Conservation (phyloP, 2,113 vertebrate genomes). For the mouse (Mus musculus) region DNA sequence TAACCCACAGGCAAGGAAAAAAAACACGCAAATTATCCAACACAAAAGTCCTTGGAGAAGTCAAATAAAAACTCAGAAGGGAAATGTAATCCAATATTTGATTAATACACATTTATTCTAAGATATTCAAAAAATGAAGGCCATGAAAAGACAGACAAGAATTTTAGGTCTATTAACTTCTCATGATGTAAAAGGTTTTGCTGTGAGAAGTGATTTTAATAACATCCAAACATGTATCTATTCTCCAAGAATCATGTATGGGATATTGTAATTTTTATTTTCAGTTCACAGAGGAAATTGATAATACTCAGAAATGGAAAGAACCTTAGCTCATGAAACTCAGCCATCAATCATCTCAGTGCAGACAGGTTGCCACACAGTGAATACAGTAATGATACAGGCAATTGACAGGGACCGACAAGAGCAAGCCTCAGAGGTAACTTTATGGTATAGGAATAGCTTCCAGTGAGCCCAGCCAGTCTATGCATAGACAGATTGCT, state of each 20-base stretch:
- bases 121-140: conserved; percentile 38
- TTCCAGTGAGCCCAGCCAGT: background rate
- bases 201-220: conserved; percentile 9
- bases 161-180: conserved; percentile 61
- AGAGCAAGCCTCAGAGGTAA: background rate
- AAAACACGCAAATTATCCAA: conserved; percentile 21
- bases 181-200: conserved; percentile 49
- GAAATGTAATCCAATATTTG: conserved; percentile 48
- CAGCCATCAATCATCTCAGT: background rate
- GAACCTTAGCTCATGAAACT: conserved; percentile 17
- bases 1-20: background rate
- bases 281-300: conserved; percentile 53
- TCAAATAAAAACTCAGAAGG: conserved; percentile 46
- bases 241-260: background rate
- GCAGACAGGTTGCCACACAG: background rate
- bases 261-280: conserved; percentile 49
- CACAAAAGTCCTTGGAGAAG: background rate
- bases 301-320: background rate
- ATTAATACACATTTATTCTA: conserved; percentile 49
- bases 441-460: background rate
- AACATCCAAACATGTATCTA: background rate
- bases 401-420: background rate
- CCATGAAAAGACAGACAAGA: conserved; percentile 4
- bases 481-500: background rate
- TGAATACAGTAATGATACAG: background rate